Evolutionary conservation across 2,797 vertebrate species (phyloP), one percentile per base, ranked within the genome.

Genomic region (Ibycter americanus): DNA sequence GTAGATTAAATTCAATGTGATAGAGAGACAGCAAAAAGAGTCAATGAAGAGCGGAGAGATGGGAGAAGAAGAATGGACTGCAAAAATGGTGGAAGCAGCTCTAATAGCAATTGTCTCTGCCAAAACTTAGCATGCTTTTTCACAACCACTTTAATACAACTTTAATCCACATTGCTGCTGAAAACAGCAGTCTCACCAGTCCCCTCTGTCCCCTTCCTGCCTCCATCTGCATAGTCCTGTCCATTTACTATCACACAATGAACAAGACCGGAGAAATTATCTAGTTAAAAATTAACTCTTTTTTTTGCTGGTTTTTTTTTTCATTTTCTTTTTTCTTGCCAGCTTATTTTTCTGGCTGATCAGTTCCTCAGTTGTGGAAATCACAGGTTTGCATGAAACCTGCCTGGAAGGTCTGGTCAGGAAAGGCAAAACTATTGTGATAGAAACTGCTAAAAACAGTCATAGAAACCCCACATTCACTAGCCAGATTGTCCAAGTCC

Each of bases 1-100:
- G 79, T 25, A 83, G 81, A 95, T 97, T 87, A 91, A 96, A 97
- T 93, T 68, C 89, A 87, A 25, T 17, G 42, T 78, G 81, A 71
- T 18, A 81, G 87, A 90, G 58, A 80, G 68, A 73, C 49, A 83
- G 74, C 32, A 87, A 67, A 91, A 70, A n/a, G 71, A 94, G 79
- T 92, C 92, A 91, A 68, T 74, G 84, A 96, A 72, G 68, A 92
- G 85, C 54, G 49, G 84, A 63, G 58, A 67, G 55, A 62, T 46
- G 55, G 51, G 49, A 89, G 70, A 82, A 86, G 71, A 94, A 72
- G 58, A 91, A 85, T 6, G 2, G 81, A 59, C 34, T 68, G 34
- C 72, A 83, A 87, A 89, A 49, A 54, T 34, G 65, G 67, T 86
- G 67, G 79, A 78, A 81, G 59, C 59, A 74, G n/a, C 71, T 78